Evolutionary conservation across 2,888 invertebrate genomes (phyloP).

Genomic region (Aleiodes leptofemur): DNA sequence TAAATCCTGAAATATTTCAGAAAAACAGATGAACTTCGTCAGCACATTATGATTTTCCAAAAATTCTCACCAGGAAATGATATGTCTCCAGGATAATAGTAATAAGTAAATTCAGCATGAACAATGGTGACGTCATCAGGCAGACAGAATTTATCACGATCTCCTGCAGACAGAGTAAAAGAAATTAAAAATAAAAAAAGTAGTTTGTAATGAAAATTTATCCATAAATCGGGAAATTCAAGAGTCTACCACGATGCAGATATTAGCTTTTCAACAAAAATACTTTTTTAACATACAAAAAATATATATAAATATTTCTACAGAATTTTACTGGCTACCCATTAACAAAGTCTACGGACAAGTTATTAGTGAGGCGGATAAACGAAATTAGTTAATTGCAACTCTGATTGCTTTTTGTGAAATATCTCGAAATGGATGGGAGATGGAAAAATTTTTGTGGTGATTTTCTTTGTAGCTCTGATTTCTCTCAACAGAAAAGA

Average conservation of each 20-base stretch:
- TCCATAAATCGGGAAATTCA: neutral
- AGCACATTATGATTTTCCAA: too few species aligned
- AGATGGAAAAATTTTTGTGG: too few species aligned
- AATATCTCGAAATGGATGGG: too few species aligned
- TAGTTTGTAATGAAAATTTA: neutral
- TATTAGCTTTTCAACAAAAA: neutral
- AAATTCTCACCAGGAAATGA: constrained; percentile 87
- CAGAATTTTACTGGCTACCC: too few species aligned
- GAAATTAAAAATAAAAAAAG: constrained; percentile 19
- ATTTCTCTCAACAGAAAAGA: too few species aligned
- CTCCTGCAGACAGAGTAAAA: constrained; percentile 77
- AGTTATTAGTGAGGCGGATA: too few species aligned
- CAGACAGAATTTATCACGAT: constrained; percentile 86
- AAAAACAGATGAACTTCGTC: neutral
- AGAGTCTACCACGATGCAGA: constrained; percentile 20
- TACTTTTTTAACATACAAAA: too few species aligned
- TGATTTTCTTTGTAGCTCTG: too few species aligned
- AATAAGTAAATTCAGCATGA: constrained; percentile 97
- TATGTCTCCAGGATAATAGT: constrained; percentile 95
- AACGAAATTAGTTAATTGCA: too few species aligned
- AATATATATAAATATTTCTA: too few species aligned
- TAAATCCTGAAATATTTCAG: constrained; percentile 2
- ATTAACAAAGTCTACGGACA: too few species aligned
- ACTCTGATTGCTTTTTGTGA: too few species aligned
- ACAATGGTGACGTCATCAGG: constrained; percentile 93